Evolutionary conservation across 1,140 invertebrate species (phyloP).

Genomic region (Eueides isabella): DNA sequence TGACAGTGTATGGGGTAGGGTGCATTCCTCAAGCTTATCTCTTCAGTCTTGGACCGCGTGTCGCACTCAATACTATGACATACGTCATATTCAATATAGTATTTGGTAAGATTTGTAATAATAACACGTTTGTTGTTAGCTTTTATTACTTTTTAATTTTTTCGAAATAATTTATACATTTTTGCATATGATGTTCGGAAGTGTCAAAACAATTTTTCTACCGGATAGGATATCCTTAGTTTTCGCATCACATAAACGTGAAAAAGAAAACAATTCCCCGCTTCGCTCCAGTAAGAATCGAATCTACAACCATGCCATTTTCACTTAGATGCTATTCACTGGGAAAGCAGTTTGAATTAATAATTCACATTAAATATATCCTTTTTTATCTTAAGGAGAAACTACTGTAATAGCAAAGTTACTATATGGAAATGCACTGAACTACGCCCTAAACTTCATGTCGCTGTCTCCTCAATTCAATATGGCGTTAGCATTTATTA

Average conservation of each 20-base stretch:
- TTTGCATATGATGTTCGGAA: too few relatives aligned
- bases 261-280: too few relatives aligned
- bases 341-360: too few relatives aligned
- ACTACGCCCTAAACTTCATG: constrained; percentile 55
- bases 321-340: too few relatives aligned
- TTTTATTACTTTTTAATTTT: too few relatives aligned
- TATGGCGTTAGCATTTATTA: constrained; percentile 62
- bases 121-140: background rate
- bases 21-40: constrained; percentile 69
- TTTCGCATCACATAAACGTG: too few relatives aligned
- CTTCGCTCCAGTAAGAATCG: too few relatives aligned
- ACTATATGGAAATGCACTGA: constrained; percentile 52
- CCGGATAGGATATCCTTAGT: too few relatives aligned
- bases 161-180: too few relatives aligned
- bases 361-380: too few relatives aligned
- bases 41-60: constrained; percentile 60
- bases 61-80: constrained; percentile 62
- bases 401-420: constrained; percentile 61
- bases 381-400: constrained; percentile 50
- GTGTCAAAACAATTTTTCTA: too few relatives aligned
- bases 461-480: constrained; percentile 68
- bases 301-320: too few relatives aligned
- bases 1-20: constrained; percentile 59
- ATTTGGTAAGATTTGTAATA: constrained; percentile 54
- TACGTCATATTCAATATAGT: constrained; percentile 64